phyloP scores from a whole-genome alignment of 2,797 vertebrate species.

The Hoplostethus mediterraneus region DNA sequence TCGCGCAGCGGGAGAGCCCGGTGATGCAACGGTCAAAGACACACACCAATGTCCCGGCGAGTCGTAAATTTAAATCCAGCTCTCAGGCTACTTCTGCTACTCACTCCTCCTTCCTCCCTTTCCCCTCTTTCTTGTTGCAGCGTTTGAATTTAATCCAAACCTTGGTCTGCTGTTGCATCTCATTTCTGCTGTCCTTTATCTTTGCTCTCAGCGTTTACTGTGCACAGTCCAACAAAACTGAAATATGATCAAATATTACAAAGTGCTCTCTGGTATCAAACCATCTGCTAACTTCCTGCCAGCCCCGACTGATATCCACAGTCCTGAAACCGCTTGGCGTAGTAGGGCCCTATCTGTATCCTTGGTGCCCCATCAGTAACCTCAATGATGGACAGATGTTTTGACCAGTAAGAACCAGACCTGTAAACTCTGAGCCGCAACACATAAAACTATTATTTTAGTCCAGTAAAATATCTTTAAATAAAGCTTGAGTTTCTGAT shows the following conservation, averaged over 20 bases:
- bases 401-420: not conserved
- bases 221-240: not conserved
- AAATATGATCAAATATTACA: constrained; percentile 74
- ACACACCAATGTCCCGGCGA: not conserved
- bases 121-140: not conserved
- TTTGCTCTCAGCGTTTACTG: not conserved
- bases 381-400: too few species aligned
- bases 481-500: too few species aligned
- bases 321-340: not conserved
- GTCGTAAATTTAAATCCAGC: not conserved
- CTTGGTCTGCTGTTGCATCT: not conserved
- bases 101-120: not conserved
- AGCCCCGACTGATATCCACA: not conserved
- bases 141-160: too few species aligned
- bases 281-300: not conserved
- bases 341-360: too few species aligned
- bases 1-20: not conserved
- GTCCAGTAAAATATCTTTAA: too few species aligned
- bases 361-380: too few species aligned
- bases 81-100: not conserved
- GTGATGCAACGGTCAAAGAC: not conserved
- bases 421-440: too few species aligned
- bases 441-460: too few species aligned
- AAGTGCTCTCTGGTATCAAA: constrained; percentile 91
- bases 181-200: not conserved